A percentile compares a stretch with the other conserved stretches of the same genome.
Conservation (phyloP, 2,113 vertebrate species). For the Phaetusa simplex region DNA sequence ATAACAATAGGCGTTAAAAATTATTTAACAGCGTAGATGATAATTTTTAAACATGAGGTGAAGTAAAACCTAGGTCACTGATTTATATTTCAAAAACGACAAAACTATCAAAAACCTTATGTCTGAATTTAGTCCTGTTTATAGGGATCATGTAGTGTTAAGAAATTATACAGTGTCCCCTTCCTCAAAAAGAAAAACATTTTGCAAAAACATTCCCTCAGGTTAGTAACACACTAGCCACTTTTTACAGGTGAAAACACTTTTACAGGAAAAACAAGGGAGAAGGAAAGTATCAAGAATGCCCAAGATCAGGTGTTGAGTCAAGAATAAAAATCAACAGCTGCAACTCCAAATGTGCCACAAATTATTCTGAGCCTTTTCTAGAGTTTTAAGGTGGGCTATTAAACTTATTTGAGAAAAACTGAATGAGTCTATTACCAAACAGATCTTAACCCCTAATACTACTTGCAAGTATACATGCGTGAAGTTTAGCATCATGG, state of each 20-base stretch:
- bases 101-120: background rate
- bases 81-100: background rate
- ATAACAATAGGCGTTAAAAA: background rate
- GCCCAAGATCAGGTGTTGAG: background rate
- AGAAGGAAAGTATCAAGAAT: background rate
- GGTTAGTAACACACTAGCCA: background rate
- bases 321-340: background rate
- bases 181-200: background rate
- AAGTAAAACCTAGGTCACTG: background rate
- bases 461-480: background rate
- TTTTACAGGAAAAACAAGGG: background rate
- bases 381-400: background rate
- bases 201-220: background rate
- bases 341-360: background rate
- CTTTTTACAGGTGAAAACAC: background rate
- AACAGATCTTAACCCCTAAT: background rate
- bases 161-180: background rate
- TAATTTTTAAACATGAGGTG: background rate
- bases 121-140: background rate
- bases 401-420: background rate
- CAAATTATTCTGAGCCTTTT: background rate
- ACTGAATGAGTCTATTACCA: background rate
- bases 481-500: background rate
- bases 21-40: background rate
- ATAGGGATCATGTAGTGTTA: background rate